Base-by-base conservation (phyloP, 35 echinoderm and acorn worm species). In the Acanthaster planci region DNA sequence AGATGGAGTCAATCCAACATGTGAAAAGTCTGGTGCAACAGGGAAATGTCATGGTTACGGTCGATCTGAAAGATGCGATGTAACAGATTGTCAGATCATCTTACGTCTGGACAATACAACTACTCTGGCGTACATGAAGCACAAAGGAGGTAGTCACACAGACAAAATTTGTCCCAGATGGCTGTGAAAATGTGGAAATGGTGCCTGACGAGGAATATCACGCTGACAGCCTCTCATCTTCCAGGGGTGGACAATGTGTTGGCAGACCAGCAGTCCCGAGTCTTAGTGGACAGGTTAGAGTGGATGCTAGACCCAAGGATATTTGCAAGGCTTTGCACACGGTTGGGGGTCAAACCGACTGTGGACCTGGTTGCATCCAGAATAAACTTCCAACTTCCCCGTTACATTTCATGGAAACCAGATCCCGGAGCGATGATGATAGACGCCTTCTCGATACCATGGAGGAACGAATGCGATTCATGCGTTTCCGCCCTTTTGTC, bases 311-410 rank as follows among this genome's bases (percentile, higher is more conserved):
- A n/a, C 7, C 27, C 27, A 26, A 26, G 18, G 55, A 0, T 21
- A 2, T 21, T 59, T 10, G 55, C 18, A 17, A 59, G n/a, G n/a
- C n/a, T n/a, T 21, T 80, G 18, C 16, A 59, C 2, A 26, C 18
- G 27, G 2, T 59, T 59, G 8, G 18, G 2, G 22, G 51, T 44
- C 4, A 34, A 53, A 77, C 64, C 84, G 16, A 94, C 39, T 21
- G 22, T 94, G 8, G 93, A 94, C 78, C 42, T 89, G n/a, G 80
- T 93, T 89, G 92, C 87, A 21, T 37, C 81, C 10, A 50, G 92
- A 23, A 60, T 89, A 15, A 89, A 94, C 60, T 12, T 10, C n/a
- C 80, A 1, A 7, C 8, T 2, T 55, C 1, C 37, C 2, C 2
- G 22, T 54, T 57, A 16, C 53, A 37, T 5, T 83, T 83, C 53